A percentile compares a stretch with the other conserved stretches of the same genome.
phyloP scores from a whole-genome alignment of 2,113 vertebrate species.

The Girardinichthys multiradiatus region DNA sequence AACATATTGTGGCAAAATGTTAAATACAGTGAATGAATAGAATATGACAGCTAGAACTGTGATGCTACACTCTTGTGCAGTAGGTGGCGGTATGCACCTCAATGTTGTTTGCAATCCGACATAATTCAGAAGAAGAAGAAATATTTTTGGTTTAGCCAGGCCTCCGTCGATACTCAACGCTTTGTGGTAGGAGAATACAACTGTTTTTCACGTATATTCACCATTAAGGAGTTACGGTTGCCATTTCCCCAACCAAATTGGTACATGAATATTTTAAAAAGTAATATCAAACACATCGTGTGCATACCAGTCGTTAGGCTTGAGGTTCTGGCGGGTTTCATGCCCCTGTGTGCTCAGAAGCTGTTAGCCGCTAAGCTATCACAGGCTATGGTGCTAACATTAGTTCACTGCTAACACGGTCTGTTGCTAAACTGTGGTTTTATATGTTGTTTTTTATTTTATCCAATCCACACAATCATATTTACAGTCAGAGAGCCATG shows the following conservation, averaged over 20 bases:
- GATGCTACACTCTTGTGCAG: no score
- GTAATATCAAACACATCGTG: not conserved
- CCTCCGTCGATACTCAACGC: not conserved
- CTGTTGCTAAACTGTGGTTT: not conserved
- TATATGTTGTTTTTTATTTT: not conserved
- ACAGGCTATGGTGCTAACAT: constrained; percentile 22
- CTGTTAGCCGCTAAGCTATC: constrained; percentile 21
- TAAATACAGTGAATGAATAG: no score
- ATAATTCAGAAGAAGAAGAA: no score
- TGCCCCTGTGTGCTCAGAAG: not conserved
- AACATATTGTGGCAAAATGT: no score
- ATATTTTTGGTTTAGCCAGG: constrained; percentile 13
- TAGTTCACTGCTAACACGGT: constrained; percentile 10
- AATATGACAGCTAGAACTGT: no score
- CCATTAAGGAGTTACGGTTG: not conserved
- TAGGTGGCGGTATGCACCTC: not conserved
- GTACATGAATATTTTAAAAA: constrained; percentile 8
- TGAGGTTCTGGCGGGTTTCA: not conserved
- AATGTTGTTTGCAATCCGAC: not conserved
- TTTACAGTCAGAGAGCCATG: constrained; percentile 52
- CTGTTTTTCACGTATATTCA: not conserved
- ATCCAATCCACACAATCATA: not conserved
- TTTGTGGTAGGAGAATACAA: not conserved
- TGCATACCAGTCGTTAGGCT: not conserved
- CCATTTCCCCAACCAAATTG: not conserved